phyloP scores from a whole-genome alignment of 2,113 vertebrate species.

The Dendropsophus ebraccatus region DNA sequence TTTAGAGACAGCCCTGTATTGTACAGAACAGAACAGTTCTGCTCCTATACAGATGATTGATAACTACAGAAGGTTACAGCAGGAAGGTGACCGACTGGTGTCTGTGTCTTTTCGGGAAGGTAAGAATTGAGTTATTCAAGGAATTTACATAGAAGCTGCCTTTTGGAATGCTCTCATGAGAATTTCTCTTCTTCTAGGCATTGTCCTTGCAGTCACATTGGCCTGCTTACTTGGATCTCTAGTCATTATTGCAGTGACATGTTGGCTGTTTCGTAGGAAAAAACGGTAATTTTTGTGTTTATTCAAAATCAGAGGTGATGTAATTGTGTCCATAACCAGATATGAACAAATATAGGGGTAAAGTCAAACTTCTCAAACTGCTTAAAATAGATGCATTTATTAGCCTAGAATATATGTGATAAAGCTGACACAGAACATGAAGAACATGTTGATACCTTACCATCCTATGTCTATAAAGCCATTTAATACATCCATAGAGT shows the following conservation, averaged over 20 bases:
- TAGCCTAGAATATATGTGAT: no score
- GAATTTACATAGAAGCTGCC: no score
- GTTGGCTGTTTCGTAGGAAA: slow-evolving; percentile 76
- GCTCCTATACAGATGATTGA: slow-evolving; percentile 74
- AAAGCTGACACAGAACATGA: no score
- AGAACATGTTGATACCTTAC: no score
- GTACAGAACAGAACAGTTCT: slow-evolving; percentile 75
- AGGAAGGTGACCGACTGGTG: slow-evolving; percentile 78
- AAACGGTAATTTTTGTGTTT: slow-evolving; percentile 73
- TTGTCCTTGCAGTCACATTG: slow-evolving; percentile 73
- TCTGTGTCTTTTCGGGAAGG: slow-evolving; percentile 86
- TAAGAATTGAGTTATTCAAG: slow-evolving; percentile 64
- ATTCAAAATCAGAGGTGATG: no score
- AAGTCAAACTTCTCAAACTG: no score
- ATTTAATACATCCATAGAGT: no score
- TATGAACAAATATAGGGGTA: no score
- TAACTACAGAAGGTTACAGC: slow-evolving; percentile 85
- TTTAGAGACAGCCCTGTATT: slow-evolving; percentile 83
- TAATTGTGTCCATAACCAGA: no score
- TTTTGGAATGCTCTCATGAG: neutral
- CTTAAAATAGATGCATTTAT: no score
- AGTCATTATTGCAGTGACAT: slow-evolving; percentile 68
- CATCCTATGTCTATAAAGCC: no score
- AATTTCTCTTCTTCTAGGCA: slow-evolving; percentile 70
- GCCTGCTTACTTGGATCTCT: slow-evolving; percentile 73